Conservation (phyloP, 2,797 vertebrate species). For the Silurus lanzhouensis region DNA sequence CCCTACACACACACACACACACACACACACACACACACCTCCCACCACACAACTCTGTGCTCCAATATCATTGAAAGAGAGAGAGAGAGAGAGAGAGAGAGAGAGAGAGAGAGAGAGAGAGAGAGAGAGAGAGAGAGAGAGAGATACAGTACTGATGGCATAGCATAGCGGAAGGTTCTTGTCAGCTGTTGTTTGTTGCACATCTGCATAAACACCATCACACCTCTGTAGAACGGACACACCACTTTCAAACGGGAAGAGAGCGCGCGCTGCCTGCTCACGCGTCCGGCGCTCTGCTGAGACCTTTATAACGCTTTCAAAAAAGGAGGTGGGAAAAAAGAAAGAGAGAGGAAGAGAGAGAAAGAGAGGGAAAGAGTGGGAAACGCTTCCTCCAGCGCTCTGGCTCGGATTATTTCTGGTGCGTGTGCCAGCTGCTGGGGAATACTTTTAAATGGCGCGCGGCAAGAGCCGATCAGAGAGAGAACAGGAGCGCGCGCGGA, state of each 20-base stretch:
- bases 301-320: slow-evolving; percentile 38
- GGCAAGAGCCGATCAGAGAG: slow-evolving; percentile 13
- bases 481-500: slow-evolving; percentile 30
- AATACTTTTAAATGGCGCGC: slow-evolving; percentile 62
- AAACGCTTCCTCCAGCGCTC: slow-evolving; percentile 24
- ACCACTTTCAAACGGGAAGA: slow-evolving; percentile 25
- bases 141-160: slow-evolving; percentile 14
- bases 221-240: not conserved
- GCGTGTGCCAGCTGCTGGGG: slow-evolving; percentile 54
- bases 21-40: slow-evolving; percentile 30
- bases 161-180: slow-evolving; percentile 30
- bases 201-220: slow-evolving; percentile 1
- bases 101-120: slow-evolving; percentile 32
- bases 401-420: slow-evolving; percentile 63
- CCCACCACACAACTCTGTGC: not conserved
- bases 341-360: not conserved
- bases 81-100: too few species aligned
- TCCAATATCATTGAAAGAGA: not conserved
- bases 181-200: slow-evolving; percentile 22
- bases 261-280: slow-evolving; percentile 39
- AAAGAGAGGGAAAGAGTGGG: slow-evolving; percentile 20
- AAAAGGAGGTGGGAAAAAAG: slow-evolving; percentile 36
- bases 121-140: not conserved
- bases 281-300: slow-evolving; percentile 36
- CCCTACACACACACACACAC: slow-evolving; percentile 20